These are phyloP conservation scores for Prorops nasuta DNA, from an alignment of 1,140 invertebrate species.

Conservation along the genomic window DNA sequence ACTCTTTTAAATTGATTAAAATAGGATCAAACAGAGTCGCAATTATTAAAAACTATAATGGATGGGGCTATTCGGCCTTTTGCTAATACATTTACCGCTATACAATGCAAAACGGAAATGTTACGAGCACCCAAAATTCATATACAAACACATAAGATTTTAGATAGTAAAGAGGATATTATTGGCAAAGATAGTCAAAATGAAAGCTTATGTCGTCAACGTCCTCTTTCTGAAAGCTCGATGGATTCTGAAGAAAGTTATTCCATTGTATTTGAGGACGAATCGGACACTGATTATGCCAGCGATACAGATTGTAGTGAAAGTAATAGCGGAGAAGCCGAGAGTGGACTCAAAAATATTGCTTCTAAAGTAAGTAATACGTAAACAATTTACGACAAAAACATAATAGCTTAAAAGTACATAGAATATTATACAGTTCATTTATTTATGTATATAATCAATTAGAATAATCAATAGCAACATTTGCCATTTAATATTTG, in stretches of 20 bases:
- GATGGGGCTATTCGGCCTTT: too few relatives aligned
- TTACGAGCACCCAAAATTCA: too few relatives aligned
- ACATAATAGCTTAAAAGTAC: neutral
- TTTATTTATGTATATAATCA: neutral
- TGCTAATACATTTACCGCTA: too few relatives aligned
- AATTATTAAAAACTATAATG: too few relatives aligned
- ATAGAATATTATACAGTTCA: neutral
- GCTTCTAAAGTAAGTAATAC: too few relatives aligned
- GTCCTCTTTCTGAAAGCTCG: constrained; percentile 43
- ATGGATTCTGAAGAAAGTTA: constrained; percentile 51
- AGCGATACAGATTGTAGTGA: constrained; percentile 1
- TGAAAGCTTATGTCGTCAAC: constrained; percentile 21
- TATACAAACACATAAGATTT: too few relatives aligned
- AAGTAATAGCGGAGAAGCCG: constrained; percentile 11
- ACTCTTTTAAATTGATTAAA: too few relatives aligned
- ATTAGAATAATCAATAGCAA: neutral
- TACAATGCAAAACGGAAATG: too few relatives aligned
- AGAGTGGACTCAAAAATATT: constrained; percentile 12
- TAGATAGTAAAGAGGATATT: too few relatives aligned
- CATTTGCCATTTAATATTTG: constrained; percentile 4
- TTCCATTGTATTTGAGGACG: constrained; percentile 42
- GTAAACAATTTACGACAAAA: too few relatives aligned
- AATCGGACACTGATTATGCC: constrained; percentile 16
- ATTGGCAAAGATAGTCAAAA: too few relatives aligned
- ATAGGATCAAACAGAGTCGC: too few relatives aligned